Conservation (phyloP, 2,797 vertebrate genomes). For the Prunella strophiata region DNA sequence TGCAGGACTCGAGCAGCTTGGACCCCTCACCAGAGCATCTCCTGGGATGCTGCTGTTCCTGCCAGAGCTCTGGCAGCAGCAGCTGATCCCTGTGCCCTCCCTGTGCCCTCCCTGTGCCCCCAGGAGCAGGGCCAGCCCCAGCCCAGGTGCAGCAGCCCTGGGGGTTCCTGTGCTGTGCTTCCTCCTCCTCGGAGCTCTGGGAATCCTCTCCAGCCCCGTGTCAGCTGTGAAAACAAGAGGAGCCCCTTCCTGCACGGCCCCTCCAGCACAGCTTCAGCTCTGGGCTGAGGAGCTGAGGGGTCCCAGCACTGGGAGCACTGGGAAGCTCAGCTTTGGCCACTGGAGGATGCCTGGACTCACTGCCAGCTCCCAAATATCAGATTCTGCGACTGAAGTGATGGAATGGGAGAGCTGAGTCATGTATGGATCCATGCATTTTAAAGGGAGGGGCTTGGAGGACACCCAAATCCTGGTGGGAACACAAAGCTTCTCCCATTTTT, state of each 20-base stretch:
- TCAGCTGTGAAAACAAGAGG: conserved; percentile 55
- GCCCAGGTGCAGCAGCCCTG: neutral
- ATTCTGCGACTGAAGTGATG: neutral
- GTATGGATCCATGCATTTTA: fast-evolving
- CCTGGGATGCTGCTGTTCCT: fast-evolving
- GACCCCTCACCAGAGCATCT: neutral
- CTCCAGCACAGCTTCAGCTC: neutral
- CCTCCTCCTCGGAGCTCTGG: neutral
- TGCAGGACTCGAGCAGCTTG: fast-evolving
- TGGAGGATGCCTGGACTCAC: fast-evolving
- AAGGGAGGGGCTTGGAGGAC: neutral
- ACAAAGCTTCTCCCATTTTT: fast-evolving
- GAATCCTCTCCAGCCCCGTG: neutral
- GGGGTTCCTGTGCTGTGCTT: neutral
- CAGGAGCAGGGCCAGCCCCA: neutral
- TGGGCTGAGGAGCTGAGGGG: fast-evolving
- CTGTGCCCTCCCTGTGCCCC: neutral
- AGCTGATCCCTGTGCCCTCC: neutral
- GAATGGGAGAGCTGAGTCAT: neutral
- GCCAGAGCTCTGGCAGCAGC: neutral
- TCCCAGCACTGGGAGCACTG: neutral
- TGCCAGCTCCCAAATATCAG: fast-evolving
- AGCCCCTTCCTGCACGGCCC: neutral
- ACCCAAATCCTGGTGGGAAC: neutral
- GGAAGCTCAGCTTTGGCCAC: neutral